Evolutionary conservation across 2,797 vertebrate species (phyloP), one percentile per base, ranked within the genome.

Genomic region (Babyrousa celebensis): DNA sequence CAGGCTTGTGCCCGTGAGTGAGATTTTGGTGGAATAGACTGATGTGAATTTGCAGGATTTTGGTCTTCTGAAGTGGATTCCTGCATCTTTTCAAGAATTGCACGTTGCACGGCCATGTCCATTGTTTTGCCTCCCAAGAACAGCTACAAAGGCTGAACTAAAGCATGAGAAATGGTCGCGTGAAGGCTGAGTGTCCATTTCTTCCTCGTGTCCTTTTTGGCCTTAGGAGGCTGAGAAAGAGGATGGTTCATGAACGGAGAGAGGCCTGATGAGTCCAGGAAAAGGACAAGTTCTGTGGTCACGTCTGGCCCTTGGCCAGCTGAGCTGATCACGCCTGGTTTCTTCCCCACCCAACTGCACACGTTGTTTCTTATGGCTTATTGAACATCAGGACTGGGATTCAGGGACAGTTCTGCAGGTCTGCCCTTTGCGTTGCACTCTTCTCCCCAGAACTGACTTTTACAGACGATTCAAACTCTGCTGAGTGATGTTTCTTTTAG

Each of bases 201-300:
- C 3, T 94, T 77, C 17, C 36, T 65, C 74, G 79, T 96, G 23
- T 74, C 68, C 77, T 75, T 67, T 74, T 92, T 52, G 52, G 21
- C 63, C 94, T 77, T 48, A 82, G 79, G 58, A 95, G 74, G 17
- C 62, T 63, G 58, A 14, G 36, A 65, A 75, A 98, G 93, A 93
- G 68, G 77, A 27, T 40, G 20, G 1, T 16, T 62, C 94, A 72
- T 96, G 21, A 25, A n/a, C 2, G 11, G 27, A 2, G 1, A 5
- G 72, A 93, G 77, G 83, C 89, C 32, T 32, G 3, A 1, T 27
- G 67, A 56, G 60, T 60, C 40, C 43, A 62, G 29, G 43, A 6
- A 62, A 93, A 91, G n/a, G 56, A 65, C 78, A 97, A 70, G 88
- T 5, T 63, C 40, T 88, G n/a, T 65, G 70, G 48, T 21, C 29